Base-by-base conservation (phyloP, 1,140 invertebrate genomes). In the Portunus trituberculatus region DNA sequence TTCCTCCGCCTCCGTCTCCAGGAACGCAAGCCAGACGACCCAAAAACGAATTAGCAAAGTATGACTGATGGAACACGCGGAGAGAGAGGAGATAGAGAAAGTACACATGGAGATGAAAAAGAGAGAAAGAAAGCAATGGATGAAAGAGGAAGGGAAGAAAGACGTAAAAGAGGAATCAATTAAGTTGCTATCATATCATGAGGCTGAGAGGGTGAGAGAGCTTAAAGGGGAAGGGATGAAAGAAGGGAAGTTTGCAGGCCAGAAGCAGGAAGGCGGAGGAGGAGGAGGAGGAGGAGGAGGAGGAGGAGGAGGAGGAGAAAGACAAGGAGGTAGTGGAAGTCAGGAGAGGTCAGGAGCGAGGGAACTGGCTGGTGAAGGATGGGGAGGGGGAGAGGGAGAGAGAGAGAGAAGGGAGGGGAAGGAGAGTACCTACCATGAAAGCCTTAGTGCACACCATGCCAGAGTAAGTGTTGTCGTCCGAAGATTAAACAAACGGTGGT, bases 151-250 rank as follows among this genome's bases (percentile, higher is more conserved):
- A 25, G 14, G 31, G 12, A 14, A 28, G 31, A 46, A 25, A 46
- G 8, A 29, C 28, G 46, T 31, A 28, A 29, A 59, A 91, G 25
- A 14, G n/a, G 31, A 76, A 76, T 76, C 67, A 76, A 76, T 76
- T 76, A 76, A 76, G 67, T 76, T n/a, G 67, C 45, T 46, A 88
- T 32, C 86, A 45, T 46, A 45, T 88, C 48, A 48, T 89, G 67
- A 76, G n/a, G 67, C 67, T 76, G 67, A 76, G 67, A 25, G 16
- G n/a, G 20, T n/a, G 67, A 76, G 67, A 76, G 67, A n/a, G 52
- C 16, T 59, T 59, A 59, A 59, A 59, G 52, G 67, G 67, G 67
- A 76, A n/a, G n/a, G 67, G 67, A 76, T n/a, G 67, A n/a, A n/a
- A n/a, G 67, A 76, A 25, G 52, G 67, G 67, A n/a, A 76, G n/a